phyloP scores from a whole-genome alignment of 1,140 invertebrate species.

The Conus betulinus region DNA sequence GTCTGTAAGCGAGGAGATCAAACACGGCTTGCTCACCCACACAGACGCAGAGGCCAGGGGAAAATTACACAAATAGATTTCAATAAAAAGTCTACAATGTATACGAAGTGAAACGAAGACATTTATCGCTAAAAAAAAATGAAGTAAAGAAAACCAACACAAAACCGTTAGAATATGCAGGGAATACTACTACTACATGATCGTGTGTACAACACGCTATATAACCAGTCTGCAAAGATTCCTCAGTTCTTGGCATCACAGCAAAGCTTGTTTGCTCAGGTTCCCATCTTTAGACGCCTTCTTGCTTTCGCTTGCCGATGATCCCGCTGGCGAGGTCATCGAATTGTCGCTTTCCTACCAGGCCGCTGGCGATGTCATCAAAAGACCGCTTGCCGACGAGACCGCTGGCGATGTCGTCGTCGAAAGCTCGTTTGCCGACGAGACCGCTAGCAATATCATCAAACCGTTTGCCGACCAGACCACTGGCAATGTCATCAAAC shows the following conservation, averaged over 20 bases:
- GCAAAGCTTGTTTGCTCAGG: neutral
- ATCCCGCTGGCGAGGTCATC: constrained; percentile 31
- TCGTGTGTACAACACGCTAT: neutral
- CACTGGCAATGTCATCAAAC: constrained; percentile 28
- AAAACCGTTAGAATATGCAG: too few species aligned
- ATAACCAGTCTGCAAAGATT: neutral
- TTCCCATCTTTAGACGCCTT: neutral
- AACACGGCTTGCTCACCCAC: too few species aligned
- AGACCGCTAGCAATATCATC: constrained; percentile 26
- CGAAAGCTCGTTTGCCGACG: constrained; percentile 35
- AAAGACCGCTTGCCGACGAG: constrained; percentile 35
- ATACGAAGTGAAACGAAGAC: too few species aligned
- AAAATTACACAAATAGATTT: too few species aligned
- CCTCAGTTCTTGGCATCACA: neutral
- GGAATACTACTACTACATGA: too few species aligned
- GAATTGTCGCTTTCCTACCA: constrained; percentile 34
- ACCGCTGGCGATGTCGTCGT: constrained; percentile 33
- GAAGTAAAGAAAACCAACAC: too few species aligned
- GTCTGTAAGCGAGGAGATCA: too few species aligned
- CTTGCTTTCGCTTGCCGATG: constrained; percentile 14
- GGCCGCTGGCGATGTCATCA: constrained; percentile 25
- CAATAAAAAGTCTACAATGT: too few species aligned
- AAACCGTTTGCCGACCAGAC: constrained; percentile 27
- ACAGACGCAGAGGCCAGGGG: too few species aligned
- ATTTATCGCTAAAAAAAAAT: too few species aligned